Conservation (phyloP, 1,140 invertebrate genomes). For the Drosophila sp. region DNA sequence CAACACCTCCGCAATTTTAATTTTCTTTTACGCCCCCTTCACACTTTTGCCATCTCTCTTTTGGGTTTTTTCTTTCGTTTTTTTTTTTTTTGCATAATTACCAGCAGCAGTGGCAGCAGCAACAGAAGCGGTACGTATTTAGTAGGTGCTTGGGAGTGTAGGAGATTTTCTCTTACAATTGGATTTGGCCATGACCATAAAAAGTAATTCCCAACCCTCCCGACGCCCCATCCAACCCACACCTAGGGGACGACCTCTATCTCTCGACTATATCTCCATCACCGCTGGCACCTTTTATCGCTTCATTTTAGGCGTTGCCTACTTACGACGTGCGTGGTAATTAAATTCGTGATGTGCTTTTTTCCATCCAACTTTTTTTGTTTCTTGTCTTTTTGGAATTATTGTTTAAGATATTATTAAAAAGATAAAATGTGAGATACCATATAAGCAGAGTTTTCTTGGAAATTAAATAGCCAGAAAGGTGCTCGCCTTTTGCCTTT, state of each 20-base stretch:
- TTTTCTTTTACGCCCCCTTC: conserved; percentile 14
- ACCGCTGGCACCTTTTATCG: conserved; percentile 31
- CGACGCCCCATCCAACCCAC: neutral
- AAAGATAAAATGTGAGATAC: conserved; percentile 51
- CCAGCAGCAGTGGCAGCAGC: conserved; percentile 26
- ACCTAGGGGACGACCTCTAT: conserved; percentile 1
- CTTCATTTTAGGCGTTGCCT: conserved; percentile 48
- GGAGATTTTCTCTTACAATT: conserved; percentile 21
- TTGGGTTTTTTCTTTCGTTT: neutral
- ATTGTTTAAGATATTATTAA: conserved; percentile 60
- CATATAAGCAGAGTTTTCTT: conserved; percentile 34
- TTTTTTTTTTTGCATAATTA: conserved; percentile 56
- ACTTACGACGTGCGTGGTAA: conserved; percentile 53
- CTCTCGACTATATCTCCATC: neutral
- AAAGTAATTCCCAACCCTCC: conserved; percentile 13
- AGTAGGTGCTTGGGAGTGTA: conserved; percentile 1
- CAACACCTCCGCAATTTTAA: conserved; percentile 19
- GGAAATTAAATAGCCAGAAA: conserved; percentile 40
- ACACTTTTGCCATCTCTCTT: conserved; percentile 13
- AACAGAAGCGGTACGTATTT: conserved; percentile 16
- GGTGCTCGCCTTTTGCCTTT: conserved; percentile 20
- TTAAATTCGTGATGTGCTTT: conserved; percentile 62
- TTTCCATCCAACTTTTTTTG: conserved; percentile 35
- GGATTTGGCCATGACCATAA: conserved; percentile 17
- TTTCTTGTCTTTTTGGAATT: conserved; percentile 27